phyloP scores from a whole-genome alignment of 1,140 invertebrate species.

The Penaeus indicus region DNA sequence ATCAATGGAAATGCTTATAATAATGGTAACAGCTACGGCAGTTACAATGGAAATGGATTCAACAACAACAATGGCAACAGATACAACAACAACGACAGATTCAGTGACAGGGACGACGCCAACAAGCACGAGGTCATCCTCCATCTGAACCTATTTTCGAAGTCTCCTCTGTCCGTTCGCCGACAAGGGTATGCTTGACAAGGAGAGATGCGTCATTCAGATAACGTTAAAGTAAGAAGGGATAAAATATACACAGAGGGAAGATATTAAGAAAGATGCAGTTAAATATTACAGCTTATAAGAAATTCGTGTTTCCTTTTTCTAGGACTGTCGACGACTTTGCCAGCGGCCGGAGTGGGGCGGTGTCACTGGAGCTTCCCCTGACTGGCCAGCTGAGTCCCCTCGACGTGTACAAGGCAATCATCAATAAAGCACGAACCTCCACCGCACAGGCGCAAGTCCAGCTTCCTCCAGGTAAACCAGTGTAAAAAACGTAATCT shows the following conservation, averaged over 20 bases:
- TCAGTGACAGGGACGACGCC: no score
- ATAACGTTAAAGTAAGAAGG: no score
- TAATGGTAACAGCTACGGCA: no score
- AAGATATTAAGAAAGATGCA: neutral
- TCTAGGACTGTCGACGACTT: neutral
- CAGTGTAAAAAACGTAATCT: neutral
- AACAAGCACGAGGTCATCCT: no score
- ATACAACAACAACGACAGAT: neutral
- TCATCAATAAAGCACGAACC: slow-evolving; percentile 28
- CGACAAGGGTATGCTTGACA: no score
- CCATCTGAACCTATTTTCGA: no score
- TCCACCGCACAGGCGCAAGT: neutral
- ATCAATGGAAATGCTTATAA: neutral
- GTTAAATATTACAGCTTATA: neutral
- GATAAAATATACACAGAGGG: no score
- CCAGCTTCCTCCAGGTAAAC: neutral
- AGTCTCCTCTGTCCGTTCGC: no score
- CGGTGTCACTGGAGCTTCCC: slow-evolving; percentile 47
- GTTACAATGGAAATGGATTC: neutral
- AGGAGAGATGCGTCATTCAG: no score
- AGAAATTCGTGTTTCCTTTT: neutral
- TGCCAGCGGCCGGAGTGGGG: slow-evolving; percentile 9
- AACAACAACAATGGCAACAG: neutral
- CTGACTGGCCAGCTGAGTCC: slow-evolving; percentile 35
- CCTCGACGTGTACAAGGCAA: slow-evolving; percentile 45